phyloP scores from a whole-genome alignment of 2,888 invertebrate species.

The Ypsolopha sequella region DNA sequence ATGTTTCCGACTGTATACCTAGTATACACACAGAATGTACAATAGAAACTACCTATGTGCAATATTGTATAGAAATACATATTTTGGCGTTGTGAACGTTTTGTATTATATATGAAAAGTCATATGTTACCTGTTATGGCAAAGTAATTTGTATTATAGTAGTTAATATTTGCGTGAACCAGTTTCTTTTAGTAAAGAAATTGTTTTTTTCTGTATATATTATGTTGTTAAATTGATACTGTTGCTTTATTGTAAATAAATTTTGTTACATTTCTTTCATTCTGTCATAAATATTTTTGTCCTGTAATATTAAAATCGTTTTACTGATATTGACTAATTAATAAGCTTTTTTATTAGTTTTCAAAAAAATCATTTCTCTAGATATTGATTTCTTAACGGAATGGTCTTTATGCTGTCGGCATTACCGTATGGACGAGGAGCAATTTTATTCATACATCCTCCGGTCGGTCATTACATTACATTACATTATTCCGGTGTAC shows the following conservation, averaged over 20 bases:
- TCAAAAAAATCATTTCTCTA: conserved; percentile 13
- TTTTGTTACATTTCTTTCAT: conserved; percentile 51
- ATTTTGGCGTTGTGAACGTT: conserved; percentile 69
- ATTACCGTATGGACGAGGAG: background rate
- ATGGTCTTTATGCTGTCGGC: background rate
- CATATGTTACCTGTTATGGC: conserved; percentile 71
- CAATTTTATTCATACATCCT: too few relatives aligned
- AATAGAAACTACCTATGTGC: conserved; percentile 61
- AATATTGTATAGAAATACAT: conserved; percentile 68
- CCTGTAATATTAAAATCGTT: conserved; percentile 32
- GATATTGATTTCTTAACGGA: background rate
- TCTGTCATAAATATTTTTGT: conserved; percentile 15
- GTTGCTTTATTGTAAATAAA: conserved; percentile 65
- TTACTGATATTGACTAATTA: conserved; percentile 40
- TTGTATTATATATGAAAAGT: conserved; percentile 65
- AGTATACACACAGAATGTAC: conserved; percentile 40
- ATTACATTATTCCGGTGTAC: background rate
- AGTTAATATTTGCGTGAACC: conserved; percentile 26
- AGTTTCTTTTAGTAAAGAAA: conserved; percentile 36
- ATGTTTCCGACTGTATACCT: conserved; percentile 43
- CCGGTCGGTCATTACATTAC: too few relatives aligned
- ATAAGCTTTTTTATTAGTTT: conserved; percentile 29
- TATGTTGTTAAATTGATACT: conserved; percentile 62
- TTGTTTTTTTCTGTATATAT: conserved; percentile 53
- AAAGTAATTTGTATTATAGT: conserved; percentile 66